Evolutionary conservation across 2,888 invertebrate species (phyloP), one percentile per base, ranked within the genome.

Genomic region (Lepidonotus clava): DNA sequence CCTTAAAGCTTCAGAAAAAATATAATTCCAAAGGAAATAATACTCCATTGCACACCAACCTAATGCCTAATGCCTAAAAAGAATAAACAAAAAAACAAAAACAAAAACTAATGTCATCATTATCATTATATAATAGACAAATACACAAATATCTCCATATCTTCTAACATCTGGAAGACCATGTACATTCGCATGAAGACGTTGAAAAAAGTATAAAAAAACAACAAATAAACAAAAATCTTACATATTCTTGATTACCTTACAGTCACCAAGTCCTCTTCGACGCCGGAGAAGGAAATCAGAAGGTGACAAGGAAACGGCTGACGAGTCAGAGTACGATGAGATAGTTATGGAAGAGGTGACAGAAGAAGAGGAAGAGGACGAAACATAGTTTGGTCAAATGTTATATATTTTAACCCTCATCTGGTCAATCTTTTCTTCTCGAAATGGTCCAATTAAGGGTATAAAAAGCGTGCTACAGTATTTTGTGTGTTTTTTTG

Each of bases 251-350:
- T 6, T 61, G 61, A 36, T 34, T 40, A 76, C 18, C 38, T 34
- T 34, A 5, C 76, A 76, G 76, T 34, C 28, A 21, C 76, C 76
- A 5, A 76, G 76, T 76, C 76, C 76, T 24, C 38, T 76, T 21
- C 18, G 76, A 28, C 4, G 76, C 34, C 34, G 67, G 67, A 67
- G 67, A 61, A n/a, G 8, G 32, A 24, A n/a, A 61, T n/a, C 61
- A 5, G 14, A 5, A n/a, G 76, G 6, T 4, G 38, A 76, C 5
- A 28, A 61, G 38, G 36, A n/a, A n/a, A n/a, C 1, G 8, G 76
- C 34, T 38, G 76, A 40, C 21, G 76, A 76, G 14, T 34, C 34
- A 36, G 76, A 76, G 24, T 76, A 40, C 24, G 76, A 76, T 21
- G 76, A 76, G 36, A 40, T 76, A 28, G 11, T 61, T 2, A 32